Percentiles rank a stretch among this genome's conserved stretches.
These are phyloP conservation scores for Calephelis nemesis DNA, from an alignment of 1,140 invertebrate genomes.

Conservation along the genomic window DNA sequence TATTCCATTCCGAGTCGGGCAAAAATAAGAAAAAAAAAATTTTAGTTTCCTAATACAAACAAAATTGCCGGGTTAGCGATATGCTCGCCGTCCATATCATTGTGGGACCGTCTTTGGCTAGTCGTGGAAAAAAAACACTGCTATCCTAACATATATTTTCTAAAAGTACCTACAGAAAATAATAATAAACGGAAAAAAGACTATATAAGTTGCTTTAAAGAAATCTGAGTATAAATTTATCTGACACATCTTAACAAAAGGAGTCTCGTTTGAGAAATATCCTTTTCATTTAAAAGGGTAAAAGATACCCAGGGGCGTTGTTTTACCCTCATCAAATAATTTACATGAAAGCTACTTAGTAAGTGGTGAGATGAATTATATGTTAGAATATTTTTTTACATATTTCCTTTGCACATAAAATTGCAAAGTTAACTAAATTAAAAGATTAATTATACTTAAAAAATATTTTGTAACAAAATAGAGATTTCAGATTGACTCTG, in stretches of 20 bases:
- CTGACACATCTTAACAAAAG: conserved; percentile 26
- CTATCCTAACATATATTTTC: too few relatives aligned
- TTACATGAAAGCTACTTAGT: conserved; percentile 46
- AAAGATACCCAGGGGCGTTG: conserved; percentile 33
- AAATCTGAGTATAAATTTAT: conserved; percentile 3
- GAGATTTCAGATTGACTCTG: too few relatives aligned
- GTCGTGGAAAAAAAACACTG: too few relatives aligned
- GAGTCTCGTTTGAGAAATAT: conserved; percentile 24
- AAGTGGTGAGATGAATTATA: conserved; percentile 39
- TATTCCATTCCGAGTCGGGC: too few relatives aligned
- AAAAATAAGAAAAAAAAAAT: too few relatives aligned
- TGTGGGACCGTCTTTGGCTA: too few relatives aligned
- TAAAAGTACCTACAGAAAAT: too few relatives aligned
- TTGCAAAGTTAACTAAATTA: neutral
- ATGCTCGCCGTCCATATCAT: too few relatives aligned
- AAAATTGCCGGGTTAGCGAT: too few relatives aligned
- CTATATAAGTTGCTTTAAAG: neutral
- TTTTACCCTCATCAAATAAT: conserved; percentile 47
- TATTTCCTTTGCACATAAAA: conserved; percentile 2
- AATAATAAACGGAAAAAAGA: neutral
- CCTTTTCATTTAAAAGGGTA: conserved; percentile 39
- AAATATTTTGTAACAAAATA: too few relatives aligned
- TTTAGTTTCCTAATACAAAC: too few relatives aligned
- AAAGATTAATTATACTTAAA: too few relatives aligned
- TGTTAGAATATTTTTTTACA: conserved; percentile 18